Evolutionary conservation across 2,113 vertebrate species (phyloP).

Genomic region (Hucho hucho): DNA sequence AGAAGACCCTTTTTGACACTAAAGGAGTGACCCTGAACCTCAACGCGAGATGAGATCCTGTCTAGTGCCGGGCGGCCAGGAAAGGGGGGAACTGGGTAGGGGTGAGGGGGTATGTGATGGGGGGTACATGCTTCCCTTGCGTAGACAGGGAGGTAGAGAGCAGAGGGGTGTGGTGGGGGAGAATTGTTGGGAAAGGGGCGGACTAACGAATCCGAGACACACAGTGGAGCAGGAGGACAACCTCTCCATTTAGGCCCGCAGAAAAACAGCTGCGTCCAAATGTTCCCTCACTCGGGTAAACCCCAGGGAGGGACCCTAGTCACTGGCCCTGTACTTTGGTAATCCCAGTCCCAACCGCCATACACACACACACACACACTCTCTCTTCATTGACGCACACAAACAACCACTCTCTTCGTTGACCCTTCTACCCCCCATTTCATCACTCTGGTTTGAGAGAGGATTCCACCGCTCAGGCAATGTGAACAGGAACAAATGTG

Average conservation of each 20-base stretch:
- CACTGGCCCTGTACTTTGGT: constrained; percentile 26
- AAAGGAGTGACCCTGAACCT: constrained; percentile 44
- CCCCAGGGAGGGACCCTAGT: constrained; percentile 33
- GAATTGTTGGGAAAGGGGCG: constrained; percentile 17
- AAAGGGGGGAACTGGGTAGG: constrained; percentile 39
- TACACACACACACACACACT: neutral
- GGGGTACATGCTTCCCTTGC: neutral
- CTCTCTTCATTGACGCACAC: constrained; percentile 6
- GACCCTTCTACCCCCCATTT: constrained; percentile 1
- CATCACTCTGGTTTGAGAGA: constrained; percentile 23
- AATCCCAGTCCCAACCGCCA: constrained; percentile 19
- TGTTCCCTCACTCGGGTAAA: constrained; percentile 48
- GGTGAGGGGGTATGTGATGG: constrained; percentile 3
- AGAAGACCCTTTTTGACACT: constrained; percentile 67
- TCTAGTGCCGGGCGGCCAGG: constrained; percentile 55
- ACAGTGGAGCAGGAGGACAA: constrained; percentile 55
- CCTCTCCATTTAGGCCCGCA: constrained; percentile 65
- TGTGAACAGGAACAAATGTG: constrained; percentile 54
- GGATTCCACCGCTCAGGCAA: constrained; percentile 52
- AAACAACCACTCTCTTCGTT: constrained; percentile 4
- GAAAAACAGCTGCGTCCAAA: constrained; percentile 70
- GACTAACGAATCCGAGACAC: constrained; percentile 22
- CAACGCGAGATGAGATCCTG: constrained; percentile 59
- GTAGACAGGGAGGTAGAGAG: neutral
- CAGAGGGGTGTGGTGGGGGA: neutral